These are phyloP conservation scores for Quadroppia sp. DNA, from an alignment of 2,888 invertebrate genomes.

Conservation along the genomic window DNA sequence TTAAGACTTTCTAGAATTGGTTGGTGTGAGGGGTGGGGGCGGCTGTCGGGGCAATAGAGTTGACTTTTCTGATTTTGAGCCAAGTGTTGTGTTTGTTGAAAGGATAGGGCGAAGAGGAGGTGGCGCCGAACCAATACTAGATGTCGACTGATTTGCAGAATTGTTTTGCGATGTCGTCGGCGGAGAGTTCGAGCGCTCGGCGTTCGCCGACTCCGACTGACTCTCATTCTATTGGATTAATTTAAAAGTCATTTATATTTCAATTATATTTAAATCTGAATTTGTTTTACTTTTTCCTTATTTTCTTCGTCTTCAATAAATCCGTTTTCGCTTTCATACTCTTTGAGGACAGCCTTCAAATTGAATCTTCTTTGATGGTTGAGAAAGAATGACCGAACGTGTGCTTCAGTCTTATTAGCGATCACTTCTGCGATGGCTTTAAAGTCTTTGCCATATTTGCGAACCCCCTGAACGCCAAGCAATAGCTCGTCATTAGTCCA, in stretches of 20 bases:
- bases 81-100: background rate
- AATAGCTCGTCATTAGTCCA: constrained; percentile 91
- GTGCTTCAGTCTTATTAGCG: constrained; percentile 90
- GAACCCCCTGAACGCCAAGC: constrained; percentile 76
- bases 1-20: constrained; percentile 12
- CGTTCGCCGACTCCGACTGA: background rate
- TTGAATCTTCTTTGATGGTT: constrained; percentile 67
- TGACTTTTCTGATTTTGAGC: constrained; percentile 4
- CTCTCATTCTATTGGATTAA: background rate
- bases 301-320: constrained; percentile 41
- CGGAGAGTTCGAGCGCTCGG: constrained; percentile 14
- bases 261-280: background rate
- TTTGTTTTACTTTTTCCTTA: constrained; percentile 41
- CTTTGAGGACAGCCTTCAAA: constrained; percentile 46
- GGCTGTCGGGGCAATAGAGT: constrained; percentile 16
- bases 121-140: constrained; percentile 4
- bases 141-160: background rate
- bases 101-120: constrained; percentile 19
- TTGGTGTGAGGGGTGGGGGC: constrained; percentile 9
- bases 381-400: constrained; percentile 83
- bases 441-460: constrained; percentile 70
- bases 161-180: background rate
- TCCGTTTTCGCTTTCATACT: constrained; percentile 48
- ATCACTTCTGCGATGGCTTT: constrained; percentile 90
- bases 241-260: background rate